phyloP scores from a whole-genome alignment of 2,113 vertebrate genomes.

The Fregetta grallaria region DNA sequence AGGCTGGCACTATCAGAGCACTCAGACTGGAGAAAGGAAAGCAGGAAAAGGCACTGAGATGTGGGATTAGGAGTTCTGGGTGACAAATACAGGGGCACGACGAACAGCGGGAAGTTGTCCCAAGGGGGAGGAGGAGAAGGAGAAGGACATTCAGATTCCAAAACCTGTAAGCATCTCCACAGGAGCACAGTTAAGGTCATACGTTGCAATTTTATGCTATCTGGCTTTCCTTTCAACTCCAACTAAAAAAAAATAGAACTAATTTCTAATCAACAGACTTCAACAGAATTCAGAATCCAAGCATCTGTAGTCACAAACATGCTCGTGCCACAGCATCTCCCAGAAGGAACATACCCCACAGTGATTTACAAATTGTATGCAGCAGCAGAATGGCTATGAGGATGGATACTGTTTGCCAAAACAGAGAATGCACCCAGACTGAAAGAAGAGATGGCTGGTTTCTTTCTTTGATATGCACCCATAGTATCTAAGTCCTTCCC shows the following conservation, averaged over 20 bases:
- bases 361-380: neutral
- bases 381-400: neutral
- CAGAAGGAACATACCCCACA: neutral
- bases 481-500: neutral
- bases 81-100: neutral
- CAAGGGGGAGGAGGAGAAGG: neutral
- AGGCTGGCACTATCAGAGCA: neutral
- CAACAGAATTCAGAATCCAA: neutral
- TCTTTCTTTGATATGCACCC: neutral
- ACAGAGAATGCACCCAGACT: neutral
- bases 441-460: neutral
- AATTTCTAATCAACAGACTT: neutral
- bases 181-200: neutral
- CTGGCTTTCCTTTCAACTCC: neutral
- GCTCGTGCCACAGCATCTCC: neutral
- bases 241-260: neutral
- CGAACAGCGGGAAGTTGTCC: neutral
- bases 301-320: neutral
- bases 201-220: neutral
- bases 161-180: neutral
- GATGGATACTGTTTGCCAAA: neutral
- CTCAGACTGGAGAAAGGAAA: neutral
- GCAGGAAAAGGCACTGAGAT: neutral
- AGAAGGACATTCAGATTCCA: neutral
- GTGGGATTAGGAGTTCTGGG: neutral